Base-by-base conservation (phyloP, 2,888 invertebrate species). In the Epsilonema sp. region DNA sequence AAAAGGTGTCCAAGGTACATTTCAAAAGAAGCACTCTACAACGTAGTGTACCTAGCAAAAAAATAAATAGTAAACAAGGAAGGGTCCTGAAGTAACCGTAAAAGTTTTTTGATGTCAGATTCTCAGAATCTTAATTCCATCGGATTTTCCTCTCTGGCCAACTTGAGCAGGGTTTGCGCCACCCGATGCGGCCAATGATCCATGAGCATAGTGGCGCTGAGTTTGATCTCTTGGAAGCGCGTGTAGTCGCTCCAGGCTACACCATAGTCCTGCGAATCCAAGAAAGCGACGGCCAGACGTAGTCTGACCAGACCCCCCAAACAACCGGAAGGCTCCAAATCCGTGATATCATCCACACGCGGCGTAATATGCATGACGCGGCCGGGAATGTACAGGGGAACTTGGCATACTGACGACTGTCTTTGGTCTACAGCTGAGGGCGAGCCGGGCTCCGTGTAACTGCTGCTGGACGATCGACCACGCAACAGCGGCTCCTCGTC, bases 141-240 rank as follows among this genome's bases (percentile, higher is more conserved):
- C n/a, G n/a, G n/a, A n/a, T n/a, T n/a, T n/a, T n/a, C n/a, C n/a
- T n/a, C n/a, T n/a, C n/a, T n/a, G n/a, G 31, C 31, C 31, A 31
- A 16, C 11, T 8, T 16, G 8, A 8, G 8, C 11, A 31, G 31
- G 31, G 16, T 16, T 31, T 31, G 11, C 31, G 31, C 31, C 31
- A 31, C 16, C 8, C 31, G 31, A 62, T 82, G 78, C 0, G 86
- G 85, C 42, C 85, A 69, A 65, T 87, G 86, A 66, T 87, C 85
- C 1, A 80, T 71, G 3, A 85, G 63, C 81, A 85, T 85, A 43
- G 79, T 73, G 4, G 82, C 82, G 76, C 82, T 82, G 45, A 86
- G 80, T 56, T 79, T 74, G 45, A 86, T 70, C 61, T 82, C 58
- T 13, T 31, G 11, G 31, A 48, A 40, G 36, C 21, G 47, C 50